A percentile compares a stretch with the other conserved stretches of the same genome.
Conservation (phyloP, 2,888 invertebrate genomes). For the Hypomecis punctinalis region DNA sequence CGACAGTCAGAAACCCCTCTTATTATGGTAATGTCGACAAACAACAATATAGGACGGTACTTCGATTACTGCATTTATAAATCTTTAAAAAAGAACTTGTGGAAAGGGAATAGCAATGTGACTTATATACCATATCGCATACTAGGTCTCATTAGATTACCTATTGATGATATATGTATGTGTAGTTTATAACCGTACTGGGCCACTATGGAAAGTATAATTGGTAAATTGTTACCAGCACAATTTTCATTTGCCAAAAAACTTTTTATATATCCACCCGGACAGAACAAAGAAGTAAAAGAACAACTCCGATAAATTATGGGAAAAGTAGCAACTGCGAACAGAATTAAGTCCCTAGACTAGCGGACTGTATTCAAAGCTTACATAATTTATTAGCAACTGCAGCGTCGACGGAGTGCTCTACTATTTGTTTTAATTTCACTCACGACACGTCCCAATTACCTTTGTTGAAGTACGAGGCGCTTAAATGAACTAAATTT, state of each 20-base stretch:
- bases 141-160: no score
- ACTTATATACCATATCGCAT: no score
- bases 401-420: slow-evolving; percentile 47
- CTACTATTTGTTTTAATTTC: slow-evolving; percentile 51
- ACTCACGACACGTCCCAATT: slow-evolving; percentile 52
- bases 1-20: slow-evolving; percentile 58
- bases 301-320: slow-evolving; percentile 44
- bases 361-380: slow-evolving; percentile 48
- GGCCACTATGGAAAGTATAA: not conserved
- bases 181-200: no score
- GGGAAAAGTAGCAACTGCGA: slow-evolving; percentile 59
- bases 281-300: slow-evolving; percentile 28
- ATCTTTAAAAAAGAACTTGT: slow-evolving; percentile 1
- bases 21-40: slow-evolving; percentile 66
- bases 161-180: no score
- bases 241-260: not conserved
- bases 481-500: slow-evolving; percentile 12
- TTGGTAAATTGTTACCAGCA: not conserved
- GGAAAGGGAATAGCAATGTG: no score
- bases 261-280: not conserved
- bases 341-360: slow-evolving; percentile 44
- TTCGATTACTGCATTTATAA: slow-evolving; percentile 11
- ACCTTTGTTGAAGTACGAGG: slow-evolving; percentile 47
- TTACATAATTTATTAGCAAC: slow-evolving; percentile 62
- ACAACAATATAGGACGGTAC: slow-evolving; percentile 15